phyloP scores from a whole-genome alignment of 2,888 invertebrate species.

The Phania funesta region DNA sequence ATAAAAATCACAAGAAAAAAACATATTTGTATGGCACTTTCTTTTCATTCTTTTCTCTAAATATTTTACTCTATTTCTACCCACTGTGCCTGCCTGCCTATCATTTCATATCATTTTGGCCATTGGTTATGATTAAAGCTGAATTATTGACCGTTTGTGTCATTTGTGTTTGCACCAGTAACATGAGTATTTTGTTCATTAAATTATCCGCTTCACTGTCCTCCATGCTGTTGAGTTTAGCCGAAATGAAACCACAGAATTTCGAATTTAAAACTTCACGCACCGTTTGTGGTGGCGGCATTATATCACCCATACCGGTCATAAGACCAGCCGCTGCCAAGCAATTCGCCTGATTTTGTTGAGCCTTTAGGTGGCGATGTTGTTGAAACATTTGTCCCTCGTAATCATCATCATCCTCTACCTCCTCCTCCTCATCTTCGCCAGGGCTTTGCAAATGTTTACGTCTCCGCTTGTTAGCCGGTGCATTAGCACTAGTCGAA shows the following conservation, averaged over 20 bases:
- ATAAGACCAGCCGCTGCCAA: conserved; percentile 58
- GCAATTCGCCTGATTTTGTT: conserved; percentile 72
- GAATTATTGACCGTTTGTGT: conserved; percentile 13
- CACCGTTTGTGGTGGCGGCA: conserved; percentile 77
- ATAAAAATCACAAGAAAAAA: conserved; percentile 50
- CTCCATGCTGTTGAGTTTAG: conserved; percentile 78
- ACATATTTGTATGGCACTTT: conserved; percentile 54
- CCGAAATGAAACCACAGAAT: conserved; percentile 79
- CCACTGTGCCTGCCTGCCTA: neutral
- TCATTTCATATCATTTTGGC: conserved; percentile 43
- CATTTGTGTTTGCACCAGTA: conserved; percentile 76
- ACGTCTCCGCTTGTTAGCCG: conserved; percentile 71
- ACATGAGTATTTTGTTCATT: conserved; percentile 78
- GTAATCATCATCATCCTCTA: conserved; percentile 72
- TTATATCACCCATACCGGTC: conserved; percentile 52
- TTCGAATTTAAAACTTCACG: conserved; percentile 78
- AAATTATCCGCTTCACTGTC: conserved; percentile 78
- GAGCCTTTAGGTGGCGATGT: conserved; percentile 75
- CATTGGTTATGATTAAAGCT: conserved; percentile 21
- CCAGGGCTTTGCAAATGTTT: conserved; percentile 62
- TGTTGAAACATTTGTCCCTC: conserved; percentile 78
- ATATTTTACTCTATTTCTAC: neutral
- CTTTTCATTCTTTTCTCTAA: conserved; percentile 7
- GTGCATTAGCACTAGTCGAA: conserved; percentile 64
- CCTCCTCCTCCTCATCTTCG: conserved; percentile 65